Conservation (phyloP, 2,797 vertebrate genomes). For the Mastacembelus armatus region DNA sequence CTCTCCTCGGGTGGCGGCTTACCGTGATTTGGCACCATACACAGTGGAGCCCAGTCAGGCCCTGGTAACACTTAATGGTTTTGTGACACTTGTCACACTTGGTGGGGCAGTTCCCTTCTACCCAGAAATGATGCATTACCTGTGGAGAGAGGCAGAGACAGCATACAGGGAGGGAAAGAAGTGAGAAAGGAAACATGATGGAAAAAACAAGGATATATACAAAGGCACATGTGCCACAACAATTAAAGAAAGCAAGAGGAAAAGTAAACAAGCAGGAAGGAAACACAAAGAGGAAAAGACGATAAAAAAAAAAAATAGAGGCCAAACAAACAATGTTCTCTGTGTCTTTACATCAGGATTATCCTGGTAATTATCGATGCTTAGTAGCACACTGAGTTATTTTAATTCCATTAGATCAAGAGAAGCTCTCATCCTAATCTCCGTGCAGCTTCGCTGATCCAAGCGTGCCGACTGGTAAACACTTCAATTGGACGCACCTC, state of each 20-base stretch:
- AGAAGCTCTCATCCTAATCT: slow-evolving; percentile 68
- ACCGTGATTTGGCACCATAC: slow-evolving; percentile 98
- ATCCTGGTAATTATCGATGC: slow-evolving; percentile 72
- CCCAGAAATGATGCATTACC: slow-evolving; percentile 97
- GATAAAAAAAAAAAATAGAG: slow-evolving; percentile 12
- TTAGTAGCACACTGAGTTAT: slow-evolving; percentile 64
- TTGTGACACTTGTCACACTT: slow-evolving; percentile 98
- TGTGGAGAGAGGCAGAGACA: slow-evolving; percentile 66
- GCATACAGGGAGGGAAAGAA: slow-evolving; percentile 42
- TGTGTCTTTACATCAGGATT: slow-evolving; percentile 56
- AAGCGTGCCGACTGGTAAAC: slow-evolving; percentile 69
- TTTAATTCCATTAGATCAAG: slow-evolving; percentile 69
- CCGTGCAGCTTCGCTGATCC: slow-evolving; percentile 55
- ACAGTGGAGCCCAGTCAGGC: slow-evolving; percentile 94
- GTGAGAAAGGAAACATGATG: slow-evolving; percentile 59
- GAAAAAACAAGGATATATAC: slow-evolving; percentile 61
- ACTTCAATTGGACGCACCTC: slow-evolving; percentile 88
- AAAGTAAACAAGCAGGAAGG: slow-evolving; percentile 11
- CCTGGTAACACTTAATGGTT: slow-evolving; percentile 97
- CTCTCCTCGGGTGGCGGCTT: slow-evolving; percentile 77
- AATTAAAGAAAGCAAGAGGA: slow-evolving; percentile 37
- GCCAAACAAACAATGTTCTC: slow-evolving; percentile 3
- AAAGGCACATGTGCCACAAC: slow-evolving; percentile 44
- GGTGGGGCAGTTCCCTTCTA: slow-evolving; percentile 94
- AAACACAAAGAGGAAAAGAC: background rate